A percentile compares a stretch with the other conserved stretches of the same genome.
phyloP scores from a whole-genome alignment of 1,140 invertebrate genomes.

The Drosophila paulistorum region DNA sequence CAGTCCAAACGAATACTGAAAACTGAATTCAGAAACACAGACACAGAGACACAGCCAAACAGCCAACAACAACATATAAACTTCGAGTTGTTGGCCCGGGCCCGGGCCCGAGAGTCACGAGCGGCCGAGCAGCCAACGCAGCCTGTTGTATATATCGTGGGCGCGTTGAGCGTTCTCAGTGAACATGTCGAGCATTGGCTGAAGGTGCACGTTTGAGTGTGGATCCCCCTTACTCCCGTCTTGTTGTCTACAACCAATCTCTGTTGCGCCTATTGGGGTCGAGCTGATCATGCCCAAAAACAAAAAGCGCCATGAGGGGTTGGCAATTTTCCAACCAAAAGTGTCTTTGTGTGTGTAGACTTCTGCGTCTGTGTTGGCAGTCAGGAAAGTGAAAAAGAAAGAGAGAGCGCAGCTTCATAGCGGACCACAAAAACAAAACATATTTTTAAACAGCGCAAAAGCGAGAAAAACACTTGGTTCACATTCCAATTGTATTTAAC shows the following conservation, averaged over 20 bases:
- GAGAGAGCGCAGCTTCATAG: conserved; percentile 69
- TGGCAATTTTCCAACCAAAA: conserved; percentile 74
- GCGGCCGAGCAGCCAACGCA: conserved; percentile 76
- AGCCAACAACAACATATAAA: conserved; percentile 11
- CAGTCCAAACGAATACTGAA: conserved; percentile 80
- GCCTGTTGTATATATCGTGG: conserved; percentile 62
- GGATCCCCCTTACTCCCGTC: not conserved
- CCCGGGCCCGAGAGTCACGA: conserved; percentile 65
- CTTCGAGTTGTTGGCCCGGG: conserved; percentile 66
- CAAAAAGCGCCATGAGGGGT: conserved; percentile 69
- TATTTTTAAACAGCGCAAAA: conserved; percentile 14
- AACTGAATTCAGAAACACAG: conserved; percentile 72
- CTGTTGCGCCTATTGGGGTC: conserved; percentile 55
- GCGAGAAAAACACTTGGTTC: conserved; percentile 24
- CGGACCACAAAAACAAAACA: conserved; percentile 31
- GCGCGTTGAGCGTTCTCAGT: conserved; percentile 16
- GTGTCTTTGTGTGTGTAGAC: conserved; percentile 22
- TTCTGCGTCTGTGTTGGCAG: not conserved
- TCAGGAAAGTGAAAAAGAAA: conserved; percentile 16
- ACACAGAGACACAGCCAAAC: conserved; percentile 52
- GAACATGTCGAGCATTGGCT: conserved; percentile 39
- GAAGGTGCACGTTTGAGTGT: conserved; percentile 29
- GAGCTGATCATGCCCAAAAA: conserved; percentile 62
- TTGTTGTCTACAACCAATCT: not conserved
- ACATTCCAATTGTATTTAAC: conserved; percentile 47